phyloP scores from a whole-genome alignment of 2,888 invertebrate species.

The Nesidiocoris tenuis region DNA sequence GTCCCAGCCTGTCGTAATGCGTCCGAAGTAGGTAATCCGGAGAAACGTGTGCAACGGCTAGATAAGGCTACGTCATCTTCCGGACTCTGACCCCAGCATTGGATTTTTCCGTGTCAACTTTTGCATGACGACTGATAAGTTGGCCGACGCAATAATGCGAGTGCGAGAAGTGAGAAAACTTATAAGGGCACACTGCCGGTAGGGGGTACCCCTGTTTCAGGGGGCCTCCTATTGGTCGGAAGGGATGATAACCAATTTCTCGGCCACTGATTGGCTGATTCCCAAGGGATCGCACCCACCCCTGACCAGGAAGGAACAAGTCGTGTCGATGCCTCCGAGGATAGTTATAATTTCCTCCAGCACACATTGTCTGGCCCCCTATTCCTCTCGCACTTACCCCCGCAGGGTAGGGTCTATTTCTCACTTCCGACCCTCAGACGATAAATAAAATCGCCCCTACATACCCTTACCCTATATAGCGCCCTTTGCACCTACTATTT shows the following conservation, averaged over 20 bases:
- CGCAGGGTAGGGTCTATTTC: not conserved
- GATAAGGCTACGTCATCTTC: not conserved
- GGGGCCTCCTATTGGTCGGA: conserved; percentile 18
- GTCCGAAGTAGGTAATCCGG: too few species aligned
- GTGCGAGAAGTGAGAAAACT: not conserved
- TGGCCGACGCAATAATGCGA: not conserved
- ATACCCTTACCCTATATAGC: not conserved
- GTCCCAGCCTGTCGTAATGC: too few species aligned
- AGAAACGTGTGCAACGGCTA: not conserved
- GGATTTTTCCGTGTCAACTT: not conserved
- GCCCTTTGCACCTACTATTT: not conserved
- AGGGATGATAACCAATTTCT: conserved; percentile 40
- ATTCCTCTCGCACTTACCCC: not conserved
- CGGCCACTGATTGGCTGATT: conserved; percentile 38
- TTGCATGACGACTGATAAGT: conserved; percentile 4
- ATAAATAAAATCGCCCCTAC: not conserved
- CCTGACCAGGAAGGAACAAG: not conserved
- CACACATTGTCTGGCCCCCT: conserved; percentile 17
- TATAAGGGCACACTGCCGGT: not conserved
- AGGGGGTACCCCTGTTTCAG: too few species aligned
- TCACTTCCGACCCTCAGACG: not conserved
- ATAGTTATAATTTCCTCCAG: conserved; percentile 25
- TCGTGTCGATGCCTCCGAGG: conserved; percentile 8
- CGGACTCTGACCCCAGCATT: too few species aligned
- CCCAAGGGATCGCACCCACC: conserved; percentile 9